Percentiles rank a stretch among this genome's conserved stretches.
Evolutionary conservation across 2,113 vertebrate genomes (phyloP).

Genomic region (Sialia sialis): DNA sequence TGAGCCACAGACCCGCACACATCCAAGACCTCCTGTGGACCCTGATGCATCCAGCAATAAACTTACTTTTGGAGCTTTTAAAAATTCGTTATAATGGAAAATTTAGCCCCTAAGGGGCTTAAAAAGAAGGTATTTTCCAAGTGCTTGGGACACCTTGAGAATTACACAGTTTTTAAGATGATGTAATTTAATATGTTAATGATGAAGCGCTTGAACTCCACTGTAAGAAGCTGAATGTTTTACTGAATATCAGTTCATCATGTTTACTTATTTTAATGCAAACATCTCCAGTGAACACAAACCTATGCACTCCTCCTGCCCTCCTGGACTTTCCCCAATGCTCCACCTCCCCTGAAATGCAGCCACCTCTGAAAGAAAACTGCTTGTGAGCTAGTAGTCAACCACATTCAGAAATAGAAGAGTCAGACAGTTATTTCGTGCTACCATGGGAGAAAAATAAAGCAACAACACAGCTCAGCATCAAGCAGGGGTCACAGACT

Average conservation of each 20-base stretch:
- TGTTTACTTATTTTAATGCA: neutral
- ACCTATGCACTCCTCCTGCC: neutral
- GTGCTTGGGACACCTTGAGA: neutral
- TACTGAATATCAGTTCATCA: neutral
- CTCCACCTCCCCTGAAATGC: neutral
- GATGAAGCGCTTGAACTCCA: neutral
- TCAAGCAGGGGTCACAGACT: conserved; percentile 2
- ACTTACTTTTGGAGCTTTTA: neutral
- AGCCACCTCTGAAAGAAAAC: neutral
- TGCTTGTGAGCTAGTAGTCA: neutral
- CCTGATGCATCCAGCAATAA: neutral
- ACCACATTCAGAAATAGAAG: neutral
- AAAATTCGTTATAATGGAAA: neutral
- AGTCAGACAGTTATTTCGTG: neutral
- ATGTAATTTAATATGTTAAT: neutral
- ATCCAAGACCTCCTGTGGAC: neutral
- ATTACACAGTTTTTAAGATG: neutral
- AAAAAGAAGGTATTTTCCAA: neutral
- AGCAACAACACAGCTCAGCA: neutral
- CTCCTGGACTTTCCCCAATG: fast-evolving
- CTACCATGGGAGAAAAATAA: neutral
- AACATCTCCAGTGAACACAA: neutral
- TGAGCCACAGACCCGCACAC: neutral
- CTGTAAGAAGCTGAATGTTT: neutral
- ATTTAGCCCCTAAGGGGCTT: neutral